phyloP scores from a whole-genome alignment of 2,888 invertebrate species.

The Alentia gelatinosa region DNA sequence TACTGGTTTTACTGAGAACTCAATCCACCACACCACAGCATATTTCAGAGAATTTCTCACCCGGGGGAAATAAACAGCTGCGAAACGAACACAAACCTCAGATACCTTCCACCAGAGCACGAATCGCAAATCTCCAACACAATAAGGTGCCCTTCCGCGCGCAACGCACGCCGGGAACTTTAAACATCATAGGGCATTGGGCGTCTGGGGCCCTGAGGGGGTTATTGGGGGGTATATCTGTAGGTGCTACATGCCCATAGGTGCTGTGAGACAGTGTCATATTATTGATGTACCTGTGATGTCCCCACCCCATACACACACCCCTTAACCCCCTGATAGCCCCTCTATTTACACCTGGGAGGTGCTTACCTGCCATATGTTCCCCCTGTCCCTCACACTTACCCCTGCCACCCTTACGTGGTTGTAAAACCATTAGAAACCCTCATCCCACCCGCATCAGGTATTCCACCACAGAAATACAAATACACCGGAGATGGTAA shows the following conservation, averaged over 20 bases:
- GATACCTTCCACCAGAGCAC: neutral
- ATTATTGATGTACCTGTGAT: neutral
- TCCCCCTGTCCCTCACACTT: neutral
- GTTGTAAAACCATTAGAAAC: conserved; percentile 3
- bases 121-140: neutral
- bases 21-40: too few relatives aligned
- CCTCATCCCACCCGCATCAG: neutral
- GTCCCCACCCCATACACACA: neutral
- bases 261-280: neutral
- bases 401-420: neutral
- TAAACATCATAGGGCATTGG: neutral
- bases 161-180: neutral
- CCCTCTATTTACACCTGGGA: neutral
- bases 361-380: neutral
- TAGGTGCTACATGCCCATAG: neutral
- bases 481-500: neutral
- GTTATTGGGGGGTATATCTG: too few relatives aligned
- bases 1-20: too few relatives aligned
- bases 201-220: neutral
- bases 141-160: neutral
- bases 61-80: too few relatives aligned
- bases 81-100: neutral
- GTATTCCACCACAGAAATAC: neutral
- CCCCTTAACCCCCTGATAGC: neutral
- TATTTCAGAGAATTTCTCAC: too few relatives aligned